Evolutionary conservation across 2,113 vertebrate species (phyloP).

Genomic region (Larimichthys crocea): DNA sequence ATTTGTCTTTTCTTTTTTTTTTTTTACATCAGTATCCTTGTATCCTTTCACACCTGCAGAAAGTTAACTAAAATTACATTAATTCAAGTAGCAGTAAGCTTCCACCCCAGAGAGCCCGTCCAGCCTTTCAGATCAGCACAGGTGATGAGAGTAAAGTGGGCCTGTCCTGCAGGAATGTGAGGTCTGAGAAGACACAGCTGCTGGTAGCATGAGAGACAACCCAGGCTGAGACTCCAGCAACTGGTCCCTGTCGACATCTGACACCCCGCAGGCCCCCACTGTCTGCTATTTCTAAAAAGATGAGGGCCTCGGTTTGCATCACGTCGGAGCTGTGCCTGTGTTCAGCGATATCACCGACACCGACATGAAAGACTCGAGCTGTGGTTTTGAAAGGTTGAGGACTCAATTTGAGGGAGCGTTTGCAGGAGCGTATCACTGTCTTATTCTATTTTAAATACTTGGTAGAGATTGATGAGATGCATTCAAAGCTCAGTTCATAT

Average conservation of each 20-base stretch:
- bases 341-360: constrained; percentile 21
- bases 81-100: constrained; percentile 11
- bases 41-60: background rate
- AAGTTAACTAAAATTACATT: background rate
- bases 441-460: background rate
- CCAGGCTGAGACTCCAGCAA: constrained; percentile 74
- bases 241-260: constrained; percentile 78
- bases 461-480: too few species aligned
- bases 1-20: background rate
- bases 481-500: background rate
- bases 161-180: constrained; percentile 81
- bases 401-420: constrained; percentile 8
- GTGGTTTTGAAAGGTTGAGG: background rate
- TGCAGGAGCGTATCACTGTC: background rate
- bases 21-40: background rate
- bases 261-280: constrained; percentile 67
- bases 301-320: constrained; percentile 56
- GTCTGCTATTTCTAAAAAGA: constrained; percentile 72
- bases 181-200: constrained; percentile 82
- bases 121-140: constrained; percentile 68
- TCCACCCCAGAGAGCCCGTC: background rate
- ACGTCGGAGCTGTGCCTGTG: constrained; percentile 5
- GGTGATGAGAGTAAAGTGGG: constrained; percentile 78
- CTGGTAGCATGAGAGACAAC: constrained; percentile 62
- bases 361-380: constrained; percentile 18